Conservation (phyloP, 2,888 invertebrate genomes). For the Sphaeridia pumilis region DNA sequence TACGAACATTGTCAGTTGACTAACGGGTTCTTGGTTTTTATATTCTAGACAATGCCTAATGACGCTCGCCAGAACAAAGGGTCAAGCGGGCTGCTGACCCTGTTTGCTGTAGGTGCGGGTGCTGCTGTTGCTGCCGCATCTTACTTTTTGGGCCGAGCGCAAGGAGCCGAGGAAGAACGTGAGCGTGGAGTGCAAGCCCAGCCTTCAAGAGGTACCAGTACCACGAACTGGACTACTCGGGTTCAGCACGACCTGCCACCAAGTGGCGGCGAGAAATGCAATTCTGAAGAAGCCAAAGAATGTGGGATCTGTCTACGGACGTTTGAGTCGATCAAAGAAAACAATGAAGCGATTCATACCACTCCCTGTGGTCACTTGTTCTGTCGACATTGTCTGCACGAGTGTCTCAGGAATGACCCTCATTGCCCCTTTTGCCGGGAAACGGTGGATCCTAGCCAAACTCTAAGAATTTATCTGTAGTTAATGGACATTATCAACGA, state of each 20-base stretch:
- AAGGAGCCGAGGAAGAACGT: conserved; percentile 7
- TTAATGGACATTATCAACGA: not conserved
- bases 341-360: conserved; percentile 47
- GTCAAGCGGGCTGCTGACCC: conserved; percentile 10
- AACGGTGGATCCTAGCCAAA: conserved; percentile 43
- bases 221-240: not conserved
- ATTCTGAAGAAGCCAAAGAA: conserved; percentile 4
- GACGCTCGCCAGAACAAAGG: not conserved
- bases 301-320: conserved; percentile 21
- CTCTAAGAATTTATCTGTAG: conserved; percentile 20
- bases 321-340: conserved; percentile 40
- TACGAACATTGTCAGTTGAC: too few relatives aligned
- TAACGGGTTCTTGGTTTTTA: too few relatives aligned
- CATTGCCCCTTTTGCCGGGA: conserved; percentile 62
- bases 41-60: conserved; percentile 8
- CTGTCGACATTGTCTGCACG: conserved; percentile 65
- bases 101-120: conserved; percentile 19
- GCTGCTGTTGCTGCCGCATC: conserved; percentile 26
- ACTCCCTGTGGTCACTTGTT: conserved; percentile 74
- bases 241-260: too few relatives aligned
- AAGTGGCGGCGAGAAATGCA: not conserved
- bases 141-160: conserved; percentile 9
- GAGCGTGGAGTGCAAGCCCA: conserved; percentile 1
- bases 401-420: conserved; percentile 51
- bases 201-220: not conserved